Evolutionary conservation across 2,888 invertebrate species (phyloP).

Genomic region (Synanthedon tipuliformis): DNA sequence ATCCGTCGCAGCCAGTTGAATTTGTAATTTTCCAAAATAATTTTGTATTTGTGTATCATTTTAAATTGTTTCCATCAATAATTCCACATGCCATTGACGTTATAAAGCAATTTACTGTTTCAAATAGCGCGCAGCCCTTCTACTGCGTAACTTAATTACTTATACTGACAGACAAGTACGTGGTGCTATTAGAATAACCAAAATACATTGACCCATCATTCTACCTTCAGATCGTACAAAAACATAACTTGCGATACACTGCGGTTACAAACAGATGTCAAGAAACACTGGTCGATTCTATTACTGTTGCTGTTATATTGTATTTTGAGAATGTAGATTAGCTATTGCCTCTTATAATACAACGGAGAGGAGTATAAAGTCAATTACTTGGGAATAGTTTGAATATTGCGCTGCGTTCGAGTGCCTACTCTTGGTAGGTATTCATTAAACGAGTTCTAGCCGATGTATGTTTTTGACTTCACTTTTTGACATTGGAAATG

Average conservation of each 20-base stretch:
- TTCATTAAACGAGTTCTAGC: too few relatives aligned
- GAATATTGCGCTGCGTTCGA: slow-evolving; percentile 35
- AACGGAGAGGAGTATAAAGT: slow-evolving; percentile 39
- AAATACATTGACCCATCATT: neutral
- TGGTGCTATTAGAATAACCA: slow-evolving; percentile 14
- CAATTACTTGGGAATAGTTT: slow-evolving; percentile 59
- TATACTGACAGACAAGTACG: slow-evolving; percentile 44
- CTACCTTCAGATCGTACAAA: neutral
- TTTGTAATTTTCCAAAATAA: too few relatives aligned
- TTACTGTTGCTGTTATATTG: slow-evolving; percentile 37
- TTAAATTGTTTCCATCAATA: slow-evolving; percentile 11
- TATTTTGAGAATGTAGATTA: slow-evolving; percentile 63
- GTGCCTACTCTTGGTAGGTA: slow-evolving; percentile 29
- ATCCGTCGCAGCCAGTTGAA: too few relatives aligned
- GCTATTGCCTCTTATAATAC: slow-evolving; percentile 49
- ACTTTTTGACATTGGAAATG: too few relatives aligned
- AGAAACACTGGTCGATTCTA: slow-evolving; percentile 21
- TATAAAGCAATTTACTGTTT: slow-evolving; percentile 57
- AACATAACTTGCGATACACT: neutral
- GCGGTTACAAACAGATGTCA: slow-evolving; percentile 24
- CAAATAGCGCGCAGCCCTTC: slow-evolving; percentile 58
- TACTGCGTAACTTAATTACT: slow-evolving; percentile 59
- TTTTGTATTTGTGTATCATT: too few relatives aligned
- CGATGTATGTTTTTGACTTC: too few relatives aligned
- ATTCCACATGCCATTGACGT: slow-evolving; percentile 37